Evolutionary conservation across 1,140 invertebrate genomes (phyloP).

Genomic region (Diuraphis noxia): DNA sequence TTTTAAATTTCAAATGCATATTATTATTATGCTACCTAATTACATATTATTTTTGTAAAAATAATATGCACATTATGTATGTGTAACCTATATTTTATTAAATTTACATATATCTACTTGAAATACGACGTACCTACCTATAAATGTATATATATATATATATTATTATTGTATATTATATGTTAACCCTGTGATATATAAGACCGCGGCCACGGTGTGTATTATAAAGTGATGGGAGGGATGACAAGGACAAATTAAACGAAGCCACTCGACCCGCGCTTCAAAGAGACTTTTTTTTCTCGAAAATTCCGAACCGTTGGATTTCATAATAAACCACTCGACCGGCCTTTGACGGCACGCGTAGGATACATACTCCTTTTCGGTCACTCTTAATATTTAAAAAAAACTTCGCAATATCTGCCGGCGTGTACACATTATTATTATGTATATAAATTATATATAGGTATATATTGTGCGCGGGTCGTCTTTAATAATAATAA

Average conservation of each 20-base stretch:
- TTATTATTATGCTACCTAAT: neutral
- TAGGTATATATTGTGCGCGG: neutral
- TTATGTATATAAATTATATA: neutral
- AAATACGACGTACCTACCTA: neutral
- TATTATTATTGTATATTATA: neutral
- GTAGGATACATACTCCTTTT: constrained; percentile 39
- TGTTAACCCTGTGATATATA: neutral
- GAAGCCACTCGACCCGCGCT: constrained; percentile 23
- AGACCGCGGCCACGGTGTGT: neutral
- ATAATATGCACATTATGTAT: no score
- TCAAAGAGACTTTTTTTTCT: constrained; percentile 42
- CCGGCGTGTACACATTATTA: neutral
- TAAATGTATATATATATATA: no score
- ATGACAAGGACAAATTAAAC: constrained; percentile 44
- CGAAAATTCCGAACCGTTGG: constrained; percentile 27
- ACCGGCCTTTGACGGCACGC: constrained; percentile 43
- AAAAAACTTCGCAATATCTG: constrained; percentile 17
- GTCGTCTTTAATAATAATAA: neutral
- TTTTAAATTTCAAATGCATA: neutral
- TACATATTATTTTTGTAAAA: neutral
- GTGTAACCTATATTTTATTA: neutral
- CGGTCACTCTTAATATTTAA: constrained; percentile 16
- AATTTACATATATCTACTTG: neutral
- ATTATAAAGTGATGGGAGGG: neutral
- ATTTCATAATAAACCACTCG: constrained; percentile 51